Percentiles rank a stretch among this genome's conserved stretches.
These are phyloP conservation scores for Varroa destructor DNA, from an alignment of 1,140 invertebrate genomes.

Conservation along the genomic window DNA sequence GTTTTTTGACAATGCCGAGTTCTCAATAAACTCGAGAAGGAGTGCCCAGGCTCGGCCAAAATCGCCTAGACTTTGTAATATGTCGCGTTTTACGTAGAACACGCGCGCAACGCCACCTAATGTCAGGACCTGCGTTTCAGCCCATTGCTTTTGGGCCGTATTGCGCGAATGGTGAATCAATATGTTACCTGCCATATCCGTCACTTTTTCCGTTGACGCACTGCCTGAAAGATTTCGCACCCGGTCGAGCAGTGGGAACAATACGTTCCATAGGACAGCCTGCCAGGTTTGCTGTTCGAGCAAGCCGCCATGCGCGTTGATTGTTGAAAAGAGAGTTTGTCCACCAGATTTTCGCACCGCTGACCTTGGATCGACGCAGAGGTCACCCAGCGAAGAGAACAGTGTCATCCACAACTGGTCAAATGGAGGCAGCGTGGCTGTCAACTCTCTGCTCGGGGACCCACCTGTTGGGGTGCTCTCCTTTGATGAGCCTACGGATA, in stretches of 20 bases:
- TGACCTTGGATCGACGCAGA: conserved; percentile 86
- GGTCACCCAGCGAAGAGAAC: conserved; percentile 69
- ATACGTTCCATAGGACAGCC: conserved; percentile 62
- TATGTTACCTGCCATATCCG: conserved; percentile 71
- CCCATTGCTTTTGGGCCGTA: conserved; percentile 98
- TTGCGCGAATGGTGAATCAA: conserved; percentile 96
- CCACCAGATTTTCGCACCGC: conserved; percentile 94
- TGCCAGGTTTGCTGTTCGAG: conserved; percentile 78
- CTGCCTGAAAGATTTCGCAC: conserved; percentile 73
- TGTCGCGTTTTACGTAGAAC: conserved; percentile 74
- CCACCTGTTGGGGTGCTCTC: conserved; percentile 28
- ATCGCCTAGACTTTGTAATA: conserved; percentile 65
- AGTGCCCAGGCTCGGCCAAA: conserved; percentile 83
- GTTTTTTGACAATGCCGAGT: conserved; percentile 73
- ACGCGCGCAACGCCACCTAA: conserved; percentile 59
- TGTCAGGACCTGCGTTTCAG: conserved; percentile 79
- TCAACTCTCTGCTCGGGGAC: conserved; percentile 25
- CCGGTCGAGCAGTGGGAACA: conserved; percentile 89
- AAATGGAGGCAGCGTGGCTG: conserved; percentile 53
- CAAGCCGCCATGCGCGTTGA: conserved; percentile 80
- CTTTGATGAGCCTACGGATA: conserved; percentile 28
- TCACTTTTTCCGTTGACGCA: conserved; percentile 80
- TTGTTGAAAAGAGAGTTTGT: conserved; percentile 93
- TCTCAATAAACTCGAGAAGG: conserved; percentile 81
- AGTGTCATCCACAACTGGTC: conserved; percentile 91